These are phyloP conservation scores for Chamaetylas fuelleborni DNA, from an alignment of 2,113 vertebrate genomes.

Conservation along the genomic window DNA sequence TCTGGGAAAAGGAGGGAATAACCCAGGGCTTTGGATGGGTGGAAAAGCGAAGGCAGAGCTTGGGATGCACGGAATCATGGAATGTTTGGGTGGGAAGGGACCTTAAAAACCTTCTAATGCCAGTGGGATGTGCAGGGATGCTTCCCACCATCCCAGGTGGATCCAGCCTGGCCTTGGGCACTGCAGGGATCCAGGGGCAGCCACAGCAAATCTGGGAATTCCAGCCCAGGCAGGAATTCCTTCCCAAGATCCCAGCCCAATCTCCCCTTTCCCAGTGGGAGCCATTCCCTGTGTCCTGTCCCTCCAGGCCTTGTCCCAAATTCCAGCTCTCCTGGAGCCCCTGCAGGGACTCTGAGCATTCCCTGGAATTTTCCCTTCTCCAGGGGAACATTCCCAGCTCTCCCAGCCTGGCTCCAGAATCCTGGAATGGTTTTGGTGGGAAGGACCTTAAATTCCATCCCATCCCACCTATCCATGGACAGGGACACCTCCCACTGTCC, in stretches of 20 bases:
- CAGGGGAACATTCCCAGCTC: background rate
- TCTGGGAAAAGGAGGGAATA: background rate
- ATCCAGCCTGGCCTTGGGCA: background rate
- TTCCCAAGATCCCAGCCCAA: no score
- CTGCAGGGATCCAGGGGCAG: background rate
- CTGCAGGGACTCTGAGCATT: no score
- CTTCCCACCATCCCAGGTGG: accelerated
- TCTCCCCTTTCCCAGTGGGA: no score
- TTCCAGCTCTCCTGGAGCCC: no score
- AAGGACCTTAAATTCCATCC: background rate
- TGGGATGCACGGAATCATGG: accelerated
- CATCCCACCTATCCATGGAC: background rate
- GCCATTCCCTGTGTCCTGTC: no score
- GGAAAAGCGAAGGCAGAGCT: background rate
- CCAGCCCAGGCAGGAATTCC: no score
- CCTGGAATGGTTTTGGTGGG: background rate
- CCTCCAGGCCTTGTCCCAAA: no score
- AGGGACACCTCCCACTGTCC: background rate
- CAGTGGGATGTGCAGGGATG: no score
- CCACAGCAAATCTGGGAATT: background rate
- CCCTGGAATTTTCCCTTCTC: background rate
- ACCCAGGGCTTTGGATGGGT: background rate
- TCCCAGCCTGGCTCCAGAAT: background rate
- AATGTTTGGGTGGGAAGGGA: background rate
- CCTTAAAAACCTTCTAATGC: background rate